These are phyloP conservation scores for Hybognathus amarus DNA, from an alignment of 2,797 vertebrate genomes.

Conservation along the genomic window DNA sequence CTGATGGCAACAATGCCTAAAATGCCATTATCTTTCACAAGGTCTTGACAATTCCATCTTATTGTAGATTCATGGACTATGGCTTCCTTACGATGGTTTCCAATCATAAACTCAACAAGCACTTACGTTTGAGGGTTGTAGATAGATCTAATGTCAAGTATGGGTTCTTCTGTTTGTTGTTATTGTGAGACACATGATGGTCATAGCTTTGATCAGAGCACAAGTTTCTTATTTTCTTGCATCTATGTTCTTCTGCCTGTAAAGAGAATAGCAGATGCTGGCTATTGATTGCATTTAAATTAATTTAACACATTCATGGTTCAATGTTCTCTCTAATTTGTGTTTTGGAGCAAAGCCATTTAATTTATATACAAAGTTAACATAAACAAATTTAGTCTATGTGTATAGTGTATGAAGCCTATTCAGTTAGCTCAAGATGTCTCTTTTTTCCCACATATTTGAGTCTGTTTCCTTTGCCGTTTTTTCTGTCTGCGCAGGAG, in stretches of 20 bases:
- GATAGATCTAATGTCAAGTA: neutral
- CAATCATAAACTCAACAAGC: constrained; percentile 6
- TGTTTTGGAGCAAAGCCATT: neutral
- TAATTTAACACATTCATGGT: constrained; percentile 8
- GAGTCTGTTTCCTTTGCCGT: neutral
- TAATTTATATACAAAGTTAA: no score
- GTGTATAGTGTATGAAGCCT: no score
- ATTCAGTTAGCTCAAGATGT: neutral
- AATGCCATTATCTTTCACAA: neutral
- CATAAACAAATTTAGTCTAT: no score
- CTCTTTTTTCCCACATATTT: neutral
- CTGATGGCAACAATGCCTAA: neutral
- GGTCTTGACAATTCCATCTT: neutral
- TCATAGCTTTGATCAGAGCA: neutral
- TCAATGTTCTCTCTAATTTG: constrained; percentile 9
- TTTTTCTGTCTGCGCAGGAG: neutral
- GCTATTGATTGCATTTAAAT: constrained; percentile 10
- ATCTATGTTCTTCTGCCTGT: constrained; percentile 1
- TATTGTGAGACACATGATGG: neutral
- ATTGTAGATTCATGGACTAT: neutral
- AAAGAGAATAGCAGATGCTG: constrained; percentile 7
- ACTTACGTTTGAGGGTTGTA: neutral
- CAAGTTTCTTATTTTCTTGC: no score
- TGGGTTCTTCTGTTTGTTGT: neutral
- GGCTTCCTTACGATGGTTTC: neutral